Evolutionary conservation across 2,113 vertebrate genomes (phyloP), one percentile per base, ranked within the genome.

Genomic region (Cathartes aura): DNA sequence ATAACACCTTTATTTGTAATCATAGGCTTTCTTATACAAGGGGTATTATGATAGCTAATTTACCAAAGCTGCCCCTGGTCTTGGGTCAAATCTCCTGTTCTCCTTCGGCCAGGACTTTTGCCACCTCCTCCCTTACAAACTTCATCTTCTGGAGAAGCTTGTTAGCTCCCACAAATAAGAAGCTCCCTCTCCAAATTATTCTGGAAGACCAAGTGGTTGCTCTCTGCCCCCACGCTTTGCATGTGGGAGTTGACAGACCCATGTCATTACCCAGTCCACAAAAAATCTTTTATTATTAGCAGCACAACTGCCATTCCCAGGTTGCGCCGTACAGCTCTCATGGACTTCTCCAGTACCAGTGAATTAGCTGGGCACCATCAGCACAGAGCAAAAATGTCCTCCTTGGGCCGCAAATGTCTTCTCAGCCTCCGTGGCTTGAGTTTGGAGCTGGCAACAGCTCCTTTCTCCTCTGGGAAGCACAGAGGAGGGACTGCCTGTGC

Each of bases 161-260:
- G 14, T 56, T 85, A 56, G 13, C 21, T 76, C 27, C 47, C 42
- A 40, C 23, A 87, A 22, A 64, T 5, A 52, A 91, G 43, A 47
- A 80, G 26, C 30, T 72, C 29, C 24, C 24, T 53, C 75, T 87
- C 32, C 48, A 78, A 70, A 53, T 58, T 50, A 22, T 47, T 76
- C 58, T 5, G 0, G 67, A 80, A 90, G 80, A 30, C 16, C n/a
- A 36, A 52, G 27, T 21, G 32, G 7, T 60, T 79, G 12, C 40
- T 82, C 56, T 66, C 42, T 3, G 1, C 6, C 17, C 3, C 20
- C 14, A 12, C 2, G 0, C 11, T 45, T 80, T 20, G 6, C 0
- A 0, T 1, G 1, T 22, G 24, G 67, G 63, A 91, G 45, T 24
- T 87, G 55, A 78, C 42, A 83, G 89, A 76, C 23, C 45, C 45